Percentiles rank a stretch among this genome's conserved stretches.
These are phyloP conservation scores for Trichopoda pennipes DNA, from an alignment of 2,888 invertebrate species.

Conservation along the genomic window DNA sequence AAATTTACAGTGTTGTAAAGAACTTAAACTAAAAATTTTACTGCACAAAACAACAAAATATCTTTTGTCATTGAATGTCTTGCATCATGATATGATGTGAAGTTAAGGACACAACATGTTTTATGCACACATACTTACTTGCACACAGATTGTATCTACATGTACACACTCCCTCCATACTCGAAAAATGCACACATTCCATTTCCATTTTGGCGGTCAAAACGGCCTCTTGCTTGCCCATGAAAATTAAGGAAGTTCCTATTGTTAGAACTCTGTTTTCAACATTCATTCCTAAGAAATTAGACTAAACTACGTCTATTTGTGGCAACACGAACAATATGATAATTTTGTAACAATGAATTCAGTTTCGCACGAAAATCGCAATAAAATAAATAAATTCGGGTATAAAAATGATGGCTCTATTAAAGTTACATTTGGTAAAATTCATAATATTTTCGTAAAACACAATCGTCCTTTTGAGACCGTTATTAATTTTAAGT, in stretches of 20 bases:
- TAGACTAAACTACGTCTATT: too few species aligned
- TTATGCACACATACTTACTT: background rate
- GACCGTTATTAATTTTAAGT: too few species aligned
- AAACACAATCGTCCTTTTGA: too few species aligned
- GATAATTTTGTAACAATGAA: too few species aligned
- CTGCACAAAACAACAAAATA: conserved; percentile 6
- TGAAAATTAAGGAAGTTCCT: background rate
- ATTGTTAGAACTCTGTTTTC: background rate
- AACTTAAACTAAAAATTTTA: background rate
- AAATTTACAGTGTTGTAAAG: conserved; percentile 16
- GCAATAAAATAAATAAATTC: too few species aligned
- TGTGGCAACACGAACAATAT: too few species aligned
- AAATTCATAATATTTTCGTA: too few species aligned
- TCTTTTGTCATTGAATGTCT: conserved; percentile 53
- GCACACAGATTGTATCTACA: background rate
- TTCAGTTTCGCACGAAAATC: too few species aligned
- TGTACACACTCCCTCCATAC: background rate
- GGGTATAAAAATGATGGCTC: too few species aligned
- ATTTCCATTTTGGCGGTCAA: conserved; percentile 62
- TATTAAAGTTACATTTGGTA: too few species aligned
- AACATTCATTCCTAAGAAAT: too few species aligned
- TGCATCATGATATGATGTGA: conserved; percentile 14
- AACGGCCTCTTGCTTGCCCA: conserved; percentile 18
- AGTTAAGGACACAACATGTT: conserved; percentile 54
- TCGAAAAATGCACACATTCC: background rate